A percentile compares a stretch with the other conserved stretches of the same genome.
phyloP scores from a whole-genome alignment of 2,113 vertebrate genomes.

The Myotis brandtii region DNA sequence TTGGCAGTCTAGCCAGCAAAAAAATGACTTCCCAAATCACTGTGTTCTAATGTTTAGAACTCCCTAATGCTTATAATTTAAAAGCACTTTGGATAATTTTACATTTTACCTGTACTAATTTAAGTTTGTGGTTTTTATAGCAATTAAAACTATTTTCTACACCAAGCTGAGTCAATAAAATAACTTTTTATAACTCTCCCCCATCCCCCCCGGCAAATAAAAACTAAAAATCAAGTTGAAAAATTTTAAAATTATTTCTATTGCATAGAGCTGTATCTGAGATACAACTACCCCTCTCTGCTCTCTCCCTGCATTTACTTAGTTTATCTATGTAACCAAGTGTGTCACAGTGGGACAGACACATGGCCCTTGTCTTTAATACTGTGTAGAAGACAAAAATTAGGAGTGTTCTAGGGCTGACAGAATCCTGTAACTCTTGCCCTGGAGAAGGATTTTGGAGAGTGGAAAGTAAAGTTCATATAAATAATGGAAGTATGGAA shows the following conservation, averaged over 20 bases:
- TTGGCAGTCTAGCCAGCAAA: not conserved
- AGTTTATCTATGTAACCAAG: not conserved
- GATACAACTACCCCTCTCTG: not conserved
- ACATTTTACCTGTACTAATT: not conserved
- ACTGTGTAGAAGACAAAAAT: not conserved
- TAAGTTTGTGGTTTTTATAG: not conserved
- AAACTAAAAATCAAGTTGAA: not conserved
- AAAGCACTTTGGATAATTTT: not conserved
- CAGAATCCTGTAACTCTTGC: not conserved
- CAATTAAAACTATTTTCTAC: slow-evolving; percentile 17
- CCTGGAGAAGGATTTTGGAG: not conserved
- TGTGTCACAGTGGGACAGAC: not conserved
- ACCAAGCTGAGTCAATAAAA: not conserved
- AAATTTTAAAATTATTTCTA: not conserved
- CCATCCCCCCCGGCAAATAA: not conserved
- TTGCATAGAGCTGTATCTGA: not conserved
- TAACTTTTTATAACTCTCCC: not conserved
- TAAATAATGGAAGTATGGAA: not conserved
- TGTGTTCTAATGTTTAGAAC: not conserved
- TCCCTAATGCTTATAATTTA: not conserved
- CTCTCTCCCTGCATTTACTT: not conserved
- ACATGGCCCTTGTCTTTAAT: not conserved
- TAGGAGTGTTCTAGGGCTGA: not conserved
- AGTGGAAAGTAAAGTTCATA: not conserved
- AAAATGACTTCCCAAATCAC: not conserved